Base-by-base conservation (phyloP, 2,113 vertebrate genomes). In the Petromus typicus region DNA sequence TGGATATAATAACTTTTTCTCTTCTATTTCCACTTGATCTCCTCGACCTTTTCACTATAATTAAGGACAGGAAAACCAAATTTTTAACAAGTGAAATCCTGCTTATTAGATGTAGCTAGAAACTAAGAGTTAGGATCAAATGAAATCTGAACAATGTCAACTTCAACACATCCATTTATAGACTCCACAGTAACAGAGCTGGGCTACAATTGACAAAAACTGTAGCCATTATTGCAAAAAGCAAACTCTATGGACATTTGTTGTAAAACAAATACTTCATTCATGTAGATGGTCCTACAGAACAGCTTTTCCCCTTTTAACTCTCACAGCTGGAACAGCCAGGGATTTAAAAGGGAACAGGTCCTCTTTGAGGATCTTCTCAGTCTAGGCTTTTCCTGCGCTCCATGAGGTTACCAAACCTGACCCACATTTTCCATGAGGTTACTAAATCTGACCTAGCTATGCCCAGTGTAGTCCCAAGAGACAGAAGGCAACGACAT, bases 251-350 rank as follows among this genome's bases (percentile, higher is more conserved):
- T 48, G 63, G 48, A 82, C 73, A 59, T 59, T 32, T 86, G 67
- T 63, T 76, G 45, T 85, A 67, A 94, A 32, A 96, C 51, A 95
- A 94, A 90, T n/a, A 57, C 54, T 54, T 85, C 93, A 90, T 95
- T 95, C 92, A 85, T n/a, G 89, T 14, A 93, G 45, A 90, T 91
- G 48, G 17, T 67, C 80, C 22, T 79, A 87, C 32, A 81, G 54
- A 80, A 83, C 17, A 78, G 71, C 17, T 83, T 83, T 57, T 92
- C 83, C 88, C 71, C 27, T 88, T 40, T 92, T 69, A 69, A 48
- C 22, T 61, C 57, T 76, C 75, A 80, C 7, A 86, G 86, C 61
- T 54, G 43, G 51, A 63, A 61, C 27, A 86, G 61, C 82, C 91
- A 94, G 51, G 66, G 67, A 59, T 51, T 91, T 40, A 79, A 86